Evolutionary conservation across 2,888 invertebrate species (phyloP), one percentile per base, ranked within the genome.

Genomic region (Ashinkailepas kermadecensis): DNA sequence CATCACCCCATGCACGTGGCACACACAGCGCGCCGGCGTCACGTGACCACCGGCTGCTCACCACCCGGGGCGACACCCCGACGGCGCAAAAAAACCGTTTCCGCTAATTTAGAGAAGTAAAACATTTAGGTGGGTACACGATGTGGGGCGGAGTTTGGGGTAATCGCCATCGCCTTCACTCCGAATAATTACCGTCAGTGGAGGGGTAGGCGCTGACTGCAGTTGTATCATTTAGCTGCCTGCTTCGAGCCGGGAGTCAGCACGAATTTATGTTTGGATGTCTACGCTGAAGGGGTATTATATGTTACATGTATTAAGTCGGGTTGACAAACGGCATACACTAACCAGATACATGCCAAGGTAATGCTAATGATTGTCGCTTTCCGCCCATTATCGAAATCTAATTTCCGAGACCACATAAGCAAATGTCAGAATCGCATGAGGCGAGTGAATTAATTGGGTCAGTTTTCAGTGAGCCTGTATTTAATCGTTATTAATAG

Each of bases 101-200:
- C 74, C 74, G 74, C 74, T 74, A 74, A 74, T 74, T 74, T 74
- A 74, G 56, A 56, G 74, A 56, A 74, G 74, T 74, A 74, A 74
- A 74, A 56, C 74, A 74, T 74, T 74, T 74, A 74, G 54, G 74
- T 74, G 9, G 54, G 74, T 54, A 74, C 74, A 74, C 39, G 74
- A 74, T 74, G 74, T 56, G 74, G 74, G 56, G 74, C 56, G 74
- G 54, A 56, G 74, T 74, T 74, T 74, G 74, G 15, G 21, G 74
- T 56, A 54, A 74, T 74, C 56, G 56, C 56, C 74, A 74, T 74
- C 74, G 74, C 74, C 74, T 56, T 18, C 39, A 56, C 74, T 74
- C 56, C 54, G 54, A 74, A 74, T 74, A 74, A 74, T 56, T 74
- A 56, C 74, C 74, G 74, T 74, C 74, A 74, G 56, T 74, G 74